phyloP scores from a whole-genome alignment of 2,888 invertebrate genomes.

The Melipona beecheii region DNA sequence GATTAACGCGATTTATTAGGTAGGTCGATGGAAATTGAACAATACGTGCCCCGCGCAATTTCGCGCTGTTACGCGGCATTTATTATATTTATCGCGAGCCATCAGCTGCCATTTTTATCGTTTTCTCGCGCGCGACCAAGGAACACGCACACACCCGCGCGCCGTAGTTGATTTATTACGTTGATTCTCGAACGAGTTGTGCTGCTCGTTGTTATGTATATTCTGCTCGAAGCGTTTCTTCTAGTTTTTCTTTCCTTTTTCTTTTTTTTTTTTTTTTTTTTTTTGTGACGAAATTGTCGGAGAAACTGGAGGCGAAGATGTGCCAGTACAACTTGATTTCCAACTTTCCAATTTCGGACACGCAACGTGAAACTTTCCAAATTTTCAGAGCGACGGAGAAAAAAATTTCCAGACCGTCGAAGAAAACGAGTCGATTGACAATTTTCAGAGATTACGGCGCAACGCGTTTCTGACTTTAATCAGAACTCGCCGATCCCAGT shows the following conservation, averaged over 20 bases:
- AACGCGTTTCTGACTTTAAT: too few relatives aligned
- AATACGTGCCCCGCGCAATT: constrained; percentile 8
- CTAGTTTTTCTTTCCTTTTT: not conserved
- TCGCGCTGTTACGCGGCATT: not conserved
- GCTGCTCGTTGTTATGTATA: not conserved
- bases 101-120: constrained; percentile 15
- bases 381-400: too few relatives aligned
- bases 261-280: not conserved
- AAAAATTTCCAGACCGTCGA: too few relatives aligned
- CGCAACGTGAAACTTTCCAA: too few relatives aligned
- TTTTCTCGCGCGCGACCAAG: not conserved
- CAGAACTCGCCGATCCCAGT: too few relatives aligned
- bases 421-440: too few relatives aligned
- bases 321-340: too few relatives aligned
- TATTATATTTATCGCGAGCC: constrained; percentile 1
- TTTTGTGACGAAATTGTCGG: too few relatives aligned
- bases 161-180: constrained; percentile 27
- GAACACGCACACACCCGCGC: not conserved
- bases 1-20: constrained; percentile 26
- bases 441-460: too few relatives aligned
- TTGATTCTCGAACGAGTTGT: not conserved
- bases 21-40: constrained; percentile 1
- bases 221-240: not conserved
- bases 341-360: too few relatives aligned
- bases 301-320: too few relatives aligned